A percentile compares a stretch with the other conserved stretches of the same genome.
Evolutionary conservation across 1,140 invertebrate species (phyloP).

Genomic region (Papilio dardanus): DNA sequence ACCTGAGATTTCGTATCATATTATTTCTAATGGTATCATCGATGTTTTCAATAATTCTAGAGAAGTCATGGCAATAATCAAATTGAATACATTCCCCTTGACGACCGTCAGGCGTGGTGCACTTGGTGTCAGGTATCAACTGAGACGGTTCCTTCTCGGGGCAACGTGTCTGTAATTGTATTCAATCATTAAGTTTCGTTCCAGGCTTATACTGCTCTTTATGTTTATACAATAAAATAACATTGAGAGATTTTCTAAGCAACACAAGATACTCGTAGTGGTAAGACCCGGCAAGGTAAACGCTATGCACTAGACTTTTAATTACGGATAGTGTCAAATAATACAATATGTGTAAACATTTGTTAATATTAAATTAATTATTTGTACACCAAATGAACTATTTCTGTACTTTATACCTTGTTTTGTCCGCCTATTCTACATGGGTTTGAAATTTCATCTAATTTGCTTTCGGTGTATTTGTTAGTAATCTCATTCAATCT

Average conservation of each 20-base stretch:
- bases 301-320: no score
- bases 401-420: no score
- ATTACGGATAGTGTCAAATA: no score
- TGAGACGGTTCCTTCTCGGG: neutral
- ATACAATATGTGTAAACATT: no score
- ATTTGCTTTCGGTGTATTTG: constrained; percentile 2
- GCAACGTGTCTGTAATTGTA: neutral
- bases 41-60: neutral
- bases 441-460: neutral
- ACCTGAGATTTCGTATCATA: neutral
- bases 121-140: neutral
- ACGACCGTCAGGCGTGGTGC: neutral
- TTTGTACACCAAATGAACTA: no score
- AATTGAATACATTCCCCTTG: neutral
- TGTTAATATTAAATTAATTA: no score
- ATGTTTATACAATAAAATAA: no score
- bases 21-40: neutral
- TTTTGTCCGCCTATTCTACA: neutral
- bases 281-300: no score
- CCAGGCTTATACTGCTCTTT: no score
- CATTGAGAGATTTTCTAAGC: no score
- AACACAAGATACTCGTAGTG: no score
- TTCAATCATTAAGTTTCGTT: no score
- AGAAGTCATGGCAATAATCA: neutral
- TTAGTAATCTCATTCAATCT: neutral